These are phyloP conservation scores for Pollenia labialis DNA, from an alignment of 2,888 invertebrate genomes.

Conservation along the genomic window DNA sequence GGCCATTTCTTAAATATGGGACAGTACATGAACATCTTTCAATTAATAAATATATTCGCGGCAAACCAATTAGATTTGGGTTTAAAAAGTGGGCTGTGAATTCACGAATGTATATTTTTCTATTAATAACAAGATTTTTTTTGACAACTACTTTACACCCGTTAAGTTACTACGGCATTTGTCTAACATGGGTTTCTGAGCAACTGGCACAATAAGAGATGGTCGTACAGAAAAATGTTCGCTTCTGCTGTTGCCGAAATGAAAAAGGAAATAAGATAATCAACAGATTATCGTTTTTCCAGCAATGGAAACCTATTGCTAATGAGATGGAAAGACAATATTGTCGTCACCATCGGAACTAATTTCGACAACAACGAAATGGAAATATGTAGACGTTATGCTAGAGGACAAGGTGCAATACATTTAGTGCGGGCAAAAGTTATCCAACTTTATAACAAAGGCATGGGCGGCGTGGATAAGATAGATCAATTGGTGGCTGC, in stretches of 20 bases:
- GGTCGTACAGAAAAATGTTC: conserved; percentile 24
- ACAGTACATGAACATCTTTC: no score
- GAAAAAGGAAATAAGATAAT: conserved; percentile 34
- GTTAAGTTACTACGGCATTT: conserved; percentile 6
- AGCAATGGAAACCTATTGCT: conserved; percentile 18
- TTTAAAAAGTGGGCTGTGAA: not conserved
- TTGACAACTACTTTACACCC: conserved; percentile 8
- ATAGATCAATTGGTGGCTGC: conserved; percentile 5
- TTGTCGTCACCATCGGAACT: conserved; percentile 8
- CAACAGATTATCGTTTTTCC: conserved; percentile 19
- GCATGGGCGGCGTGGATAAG: conserved; percentile 7
- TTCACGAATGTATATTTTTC: not conserved
- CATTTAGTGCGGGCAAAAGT: conserved; percentile 26
- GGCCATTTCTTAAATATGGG: no score
- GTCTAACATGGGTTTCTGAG: conserved; percentile 11
- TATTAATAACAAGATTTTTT: conserved; percentile 13
- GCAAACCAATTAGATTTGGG: not conserved
- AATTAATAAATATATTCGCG: no score
- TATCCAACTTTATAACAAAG: conserved; percentile 23
- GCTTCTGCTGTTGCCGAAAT: conserved; percentile 28
- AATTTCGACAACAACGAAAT: conserved; percentile 22
- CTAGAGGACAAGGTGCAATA: conserved; percentile 19
- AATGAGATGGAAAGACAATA: conserved; percentile 26
- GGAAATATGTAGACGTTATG: conserved; percentile 15
- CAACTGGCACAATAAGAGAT: conserved; percentile 16